phyloP scores from a whole-genome alignment of 1,140 invertebrate genomes.

The Drosophila yakuba region DNA sequence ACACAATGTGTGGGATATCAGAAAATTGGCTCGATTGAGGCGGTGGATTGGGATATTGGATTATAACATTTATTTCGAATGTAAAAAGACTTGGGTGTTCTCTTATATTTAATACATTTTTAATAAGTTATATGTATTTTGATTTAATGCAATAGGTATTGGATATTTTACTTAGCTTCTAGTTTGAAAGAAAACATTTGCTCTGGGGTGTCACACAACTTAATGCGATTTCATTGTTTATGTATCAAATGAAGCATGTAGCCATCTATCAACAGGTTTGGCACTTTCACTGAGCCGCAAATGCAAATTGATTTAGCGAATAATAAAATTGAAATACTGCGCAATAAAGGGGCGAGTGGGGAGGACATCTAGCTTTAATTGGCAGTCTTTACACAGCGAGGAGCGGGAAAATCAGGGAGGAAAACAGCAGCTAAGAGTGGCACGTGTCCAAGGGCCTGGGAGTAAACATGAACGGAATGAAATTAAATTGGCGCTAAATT shows the following conservation, averaged over 20 bases:
- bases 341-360: neutral
- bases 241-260: slow-evolving; percentile 12
- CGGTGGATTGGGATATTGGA: no score
- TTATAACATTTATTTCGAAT: no score
- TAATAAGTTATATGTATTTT: no score
- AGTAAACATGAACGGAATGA: slow-evolving; percentile 67
- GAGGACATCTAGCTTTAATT: slow-evolving; percentile 33
- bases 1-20: neutral
- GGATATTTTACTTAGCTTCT: neutral
- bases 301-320: slow-evolving; percentile 57
- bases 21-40: neutral
- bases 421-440: slow-evolving; percentile 52
- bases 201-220: slow-evolving; percentile 1
- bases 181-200: neutral
- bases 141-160: no score
- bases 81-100: no score
- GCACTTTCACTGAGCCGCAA: slow-evolving; percentile 28
- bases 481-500: slow-evolving; percentile 79
- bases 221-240: slow-evolving; percentile 5
- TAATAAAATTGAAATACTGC: slow-evolving; percentile 39
- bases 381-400: slow-evolving; percentile 9
- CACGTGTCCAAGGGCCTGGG: slow-evolving; percentile 41
- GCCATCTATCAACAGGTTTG: slow-evolving; percentile 54
- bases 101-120: no score
- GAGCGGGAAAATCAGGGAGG: slow-evolving; percentile 2